Evolutionary conservation across 1,140 invertebrate species (phyloP), one percentile per base, ranked within the genome.

Genomic region (Brachionus paranguensis): DNA sequence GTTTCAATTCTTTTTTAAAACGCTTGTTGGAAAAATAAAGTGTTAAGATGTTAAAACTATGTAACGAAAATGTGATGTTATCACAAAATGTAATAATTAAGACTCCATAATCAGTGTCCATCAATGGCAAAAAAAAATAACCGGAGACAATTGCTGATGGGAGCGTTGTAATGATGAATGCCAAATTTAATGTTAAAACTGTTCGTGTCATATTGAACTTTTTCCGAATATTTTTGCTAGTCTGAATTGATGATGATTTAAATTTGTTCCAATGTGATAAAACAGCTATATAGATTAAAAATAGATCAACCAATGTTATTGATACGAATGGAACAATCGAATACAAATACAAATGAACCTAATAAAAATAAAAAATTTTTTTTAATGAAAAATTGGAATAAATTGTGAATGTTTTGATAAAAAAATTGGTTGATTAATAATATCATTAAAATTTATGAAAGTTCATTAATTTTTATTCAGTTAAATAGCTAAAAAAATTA

Each of bases 61-160:
- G 76, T 27, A 53, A 78, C 14, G 76, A 53, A 37, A 78, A 78
- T 17, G 76, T 50, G 11, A 78, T 60, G n/a, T 53, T 53, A 60
- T 78, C 76, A 78, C 76, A 78, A 24, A 78, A 8, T 5, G 53
- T 53, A 8, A 78, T 53, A n/a, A 78, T 78, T 20, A 78, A 37
- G n/a, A 53, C 47, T n/a, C 76, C 53, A 60, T 53, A 78, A 1
- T 53, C 41, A 17, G 76, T 53, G 27, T 33, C 37, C 53, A 60
- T 29, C 37, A 53, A 29, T n/a, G 20, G 50, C 29, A 60, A 33
- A 37, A 53, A 53, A 37, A n/a, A 53, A 78, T 53, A 78, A 10
- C 76, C 76, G 14, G 76, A 78, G 1, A 78, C 76, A 78, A 78
- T 60, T 1, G 76, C 76, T 37, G 76, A 78, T 33, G 76, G 45